Percentiles rank a stretch among this genome's conserved stretches.
phyloP scores from a whole-genome alignment of 2,797 vertebrate species.

The Pangasius mekongensis region DNA sequence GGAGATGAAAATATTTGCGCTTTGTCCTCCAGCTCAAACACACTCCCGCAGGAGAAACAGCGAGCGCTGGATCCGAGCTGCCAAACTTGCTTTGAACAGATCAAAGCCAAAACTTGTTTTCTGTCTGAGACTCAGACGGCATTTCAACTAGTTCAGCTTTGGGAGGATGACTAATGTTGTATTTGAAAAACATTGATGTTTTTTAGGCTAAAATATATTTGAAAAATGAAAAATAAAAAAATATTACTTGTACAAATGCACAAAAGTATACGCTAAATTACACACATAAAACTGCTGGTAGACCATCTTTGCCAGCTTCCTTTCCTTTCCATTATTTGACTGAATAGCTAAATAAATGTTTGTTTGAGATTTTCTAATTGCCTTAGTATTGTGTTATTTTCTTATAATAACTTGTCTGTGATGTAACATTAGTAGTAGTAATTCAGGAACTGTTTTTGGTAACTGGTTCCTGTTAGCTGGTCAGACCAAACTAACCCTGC shows the following conservation, averaged over 20 bases:
- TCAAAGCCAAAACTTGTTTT: conserved; percentile 36
- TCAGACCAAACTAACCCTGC: background rate
- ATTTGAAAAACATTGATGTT: background rate
- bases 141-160: conserved; percentile 11
- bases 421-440: background rate
- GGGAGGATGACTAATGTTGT: background rate
- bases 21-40: conserved; percentile 42
- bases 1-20: conserved; percentile 35
- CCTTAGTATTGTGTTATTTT: background rate
- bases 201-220: background rate
- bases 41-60: conserved; percentile 25
- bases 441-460: background rate
- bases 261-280: background rate
- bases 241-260: background rate
- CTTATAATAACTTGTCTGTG: background rate
- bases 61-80: conserved; percentile 29
- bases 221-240: background rate
- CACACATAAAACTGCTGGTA: background rate
- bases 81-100: conserved; percentile 34
- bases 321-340: background rate
- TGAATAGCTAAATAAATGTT: background rate
- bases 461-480: background rate
- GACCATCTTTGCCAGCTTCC: background rate
- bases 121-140: background rate
- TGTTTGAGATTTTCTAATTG: background rate